These are phyloP conservation scores for Melitaea athalia DNA, from an alignment of 2,888 invertebrate genomes.

Conservation along the genomic window DNA sequence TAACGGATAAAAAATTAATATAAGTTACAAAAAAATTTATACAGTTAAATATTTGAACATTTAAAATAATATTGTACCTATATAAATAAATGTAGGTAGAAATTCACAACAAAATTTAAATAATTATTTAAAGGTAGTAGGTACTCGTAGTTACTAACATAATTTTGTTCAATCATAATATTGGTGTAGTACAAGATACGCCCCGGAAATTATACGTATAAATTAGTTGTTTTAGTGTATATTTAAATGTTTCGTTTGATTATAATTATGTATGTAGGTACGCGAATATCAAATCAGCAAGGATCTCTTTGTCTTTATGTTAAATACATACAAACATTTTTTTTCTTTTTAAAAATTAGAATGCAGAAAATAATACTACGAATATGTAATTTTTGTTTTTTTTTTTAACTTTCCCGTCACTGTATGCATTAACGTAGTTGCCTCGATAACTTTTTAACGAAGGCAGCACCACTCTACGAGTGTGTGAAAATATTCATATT, in stretches of 20 bases:
- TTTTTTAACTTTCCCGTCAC: not conserved
- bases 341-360: not conserved
- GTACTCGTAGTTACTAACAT: not conserved
- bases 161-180: too few species aligned
- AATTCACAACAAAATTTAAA: not conserved
- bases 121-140: not conserved
- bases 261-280: too few species aligned
- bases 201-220: not conserved
- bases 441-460: conserved; percentile 1
- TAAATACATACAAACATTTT: not conserved
- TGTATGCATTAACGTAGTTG: not conserved
- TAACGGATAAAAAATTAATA: too few species aligned
- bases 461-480: not conserved
- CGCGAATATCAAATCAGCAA: too few species aligned
- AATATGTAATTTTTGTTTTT: not conserved
- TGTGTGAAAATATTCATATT: not conserved
- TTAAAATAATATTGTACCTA: too few species aligned
- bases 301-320: too few species aligned
- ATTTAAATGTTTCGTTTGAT: too few species aligned
- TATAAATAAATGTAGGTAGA: too few species aligned
- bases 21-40: too few species aligned
- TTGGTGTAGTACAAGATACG: too few species aligned
- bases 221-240: not conserved
- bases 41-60: too few species aligned
- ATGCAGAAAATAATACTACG: not conserved